phyloP scores from a whole-genome alignment of 2,113 vertebrate genomes.

The Macrotis lagotis region DNA sequence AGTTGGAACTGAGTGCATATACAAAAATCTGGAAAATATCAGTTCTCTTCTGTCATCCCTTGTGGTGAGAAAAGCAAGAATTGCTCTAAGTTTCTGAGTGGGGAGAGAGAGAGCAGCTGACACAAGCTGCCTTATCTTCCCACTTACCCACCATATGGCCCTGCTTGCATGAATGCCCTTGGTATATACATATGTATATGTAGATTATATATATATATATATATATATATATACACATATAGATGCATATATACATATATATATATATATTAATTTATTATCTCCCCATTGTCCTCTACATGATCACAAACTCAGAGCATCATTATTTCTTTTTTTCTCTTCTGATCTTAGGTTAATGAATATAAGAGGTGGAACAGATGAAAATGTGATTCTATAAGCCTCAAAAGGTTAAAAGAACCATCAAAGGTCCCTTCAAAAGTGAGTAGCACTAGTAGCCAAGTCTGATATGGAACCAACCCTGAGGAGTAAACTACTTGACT shows the following conservation, averaged over 20 bases:
- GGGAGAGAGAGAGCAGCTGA: background rate
- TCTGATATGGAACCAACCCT: background rate
- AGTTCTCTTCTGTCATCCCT: background rate
- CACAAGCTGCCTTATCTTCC: background rate
- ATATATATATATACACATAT: no score
- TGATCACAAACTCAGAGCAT: background rate
- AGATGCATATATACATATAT: no score
- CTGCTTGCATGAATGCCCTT: background rate
- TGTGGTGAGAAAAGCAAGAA: background rate
- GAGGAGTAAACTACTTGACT: background rate
- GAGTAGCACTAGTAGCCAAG: background rate
- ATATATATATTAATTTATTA: background rate
- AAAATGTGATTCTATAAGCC: background rate
- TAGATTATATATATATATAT: no score
- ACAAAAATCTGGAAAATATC: background rate
- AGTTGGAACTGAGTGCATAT: background rate
- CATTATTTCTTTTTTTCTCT: background rate
- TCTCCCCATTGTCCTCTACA: background rate
- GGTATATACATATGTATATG: no score
- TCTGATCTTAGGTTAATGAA: background rate
- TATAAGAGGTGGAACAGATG: background rate
- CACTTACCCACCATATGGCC: background rate
- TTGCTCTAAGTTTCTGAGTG: background rate
- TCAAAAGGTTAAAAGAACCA: background rate
- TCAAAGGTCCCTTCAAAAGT: background rate